Evolutionary conservation across 2,888 invertebrate species (phyloP), one percentile per base, ranked within the genome.

Genomic region (Cheilosia soror): DNA sequence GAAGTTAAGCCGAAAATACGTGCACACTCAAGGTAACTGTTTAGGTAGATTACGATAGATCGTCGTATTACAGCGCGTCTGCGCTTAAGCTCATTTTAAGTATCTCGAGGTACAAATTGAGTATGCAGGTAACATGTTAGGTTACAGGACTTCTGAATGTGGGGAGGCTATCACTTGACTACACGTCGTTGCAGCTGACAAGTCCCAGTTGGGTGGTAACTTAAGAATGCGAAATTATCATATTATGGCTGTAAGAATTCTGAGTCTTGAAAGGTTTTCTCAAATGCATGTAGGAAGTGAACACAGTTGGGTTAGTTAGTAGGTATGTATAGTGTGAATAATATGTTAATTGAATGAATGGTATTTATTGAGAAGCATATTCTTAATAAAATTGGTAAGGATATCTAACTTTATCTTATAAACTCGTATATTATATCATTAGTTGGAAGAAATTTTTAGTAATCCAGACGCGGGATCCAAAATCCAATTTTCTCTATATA

Each of bases 111-210:
- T 53, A 84, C 79, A 84, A 79, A 80, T 84, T 84, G 49, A 76
- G 73, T 65, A 71, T 65, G 51, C 44, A 29, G 37, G 25, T 13
- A 75, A 15, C 51, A 75, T 49, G 72, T 62, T 9, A 51, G 58
- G 73, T 71, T 83, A 75, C 63, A 79, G 47, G 75, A 69, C 73
- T 79, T 69, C 79, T 75, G 79, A 79, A 83, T 78, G 78, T 31
- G 15, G 29, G 37, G 29, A 58, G 42, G 55, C 53, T 71, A 58
- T 65, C 55, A 53, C 55, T 42, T 29, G 55, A 62, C 60, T 53
- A n/a, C 42, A 11, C 58, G 37, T 29, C 49, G 71, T 31, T n/a
- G 44, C 72, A 72, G 77, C 62, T 77, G 66, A 66, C 72, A 65
- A 58, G 58, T 42, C 25, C 42, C 42, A 33, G 63, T 63, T 78